Base-by-base conservation (phyloP, 2,888 invertebrate species). In the Mesorhabditis belari region DNA sequence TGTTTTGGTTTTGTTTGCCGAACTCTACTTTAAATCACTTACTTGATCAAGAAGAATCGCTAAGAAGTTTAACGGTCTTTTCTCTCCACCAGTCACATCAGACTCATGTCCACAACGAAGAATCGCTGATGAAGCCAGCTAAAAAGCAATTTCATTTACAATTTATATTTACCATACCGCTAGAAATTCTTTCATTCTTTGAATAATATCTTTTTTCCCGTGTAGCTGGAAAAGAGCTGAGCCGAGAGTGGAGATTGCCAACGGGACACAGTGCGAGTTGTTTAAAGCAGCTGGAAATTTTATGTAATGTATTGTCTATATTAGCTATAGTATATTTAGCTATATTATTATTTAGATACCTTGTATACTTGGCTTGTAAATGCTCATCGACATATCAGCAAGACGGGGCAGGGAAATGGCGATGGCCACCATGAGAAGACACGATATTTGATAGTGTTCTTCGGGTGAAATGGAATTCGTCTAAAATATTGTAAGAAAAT, bases 241-340 rank as follows among this genome's bases (percentile, higher is more conserved):
- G 79, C 95, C 95, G 66, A 95, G 90, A 75, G 91, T 90, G 81
- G 93, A 94, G 49, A 96, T 90, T 0, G 95, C 94, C 52, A 91
- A 88, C 1, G 96, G 93, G 86, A 99, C 90, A 81, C 98, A 98
- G 82, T 99, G 98, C 65, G 92, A 92, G 82, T 99, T 99, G 83
- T 99, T 98, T n/a, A 69, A 28, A 50, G 63, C 64, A 4, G 63
- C 66, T 70, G 57, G n/a, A n/a, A n/a, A n/a, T n/a, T n/a, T n/a
- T n/a, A n/a, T n/a, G n/a, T n/a, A n/a, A n/a, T n/a, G n/a, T n/a
- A n/a, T n/a, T n/a, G n/a, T n/a, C n/a, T n/a, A n/a, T n/a, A n/a
- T n/a, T n/a, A n/a, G n/a, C n/a, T n/a, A n/a, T n/a, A n/a, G n/a
- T n/a, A n/a, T n/a, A n/a, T n/a, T n/a, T n/a, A n/a, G n/a, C n/a